Base-by-base conservation (phyloP, 2,797 vertebrate genomes). In the Coregonus sp. region DNA sequence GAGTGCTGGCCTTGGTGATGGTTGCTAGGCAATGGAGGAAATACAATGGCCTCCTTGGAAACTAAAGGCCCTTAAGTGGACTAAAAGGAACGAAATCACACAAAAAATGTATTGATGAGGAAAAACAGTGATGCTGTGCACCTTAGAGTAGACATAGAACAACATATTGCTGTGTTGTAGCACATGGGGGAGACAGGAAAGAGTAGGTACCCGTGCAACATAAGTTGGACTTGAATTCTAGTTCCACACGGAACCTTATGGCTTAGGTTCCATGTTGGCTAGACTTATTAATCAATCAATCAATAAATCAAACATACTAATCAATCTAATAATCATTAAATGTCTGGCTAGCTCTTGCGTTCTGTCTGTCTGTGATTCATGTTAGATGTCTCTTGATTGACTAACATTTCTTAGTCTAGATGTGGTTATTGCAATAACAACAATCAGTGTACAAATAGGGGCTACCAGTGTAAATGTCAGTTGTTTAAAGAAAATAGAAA, bases 11-110 rank as follows among this genome's bases (percentile, higher is more conserved):
- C 94, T 95, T 95, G 94, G 93, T 93, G 93, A 94, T 90, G 90
- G 94, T 95, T 95, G 94, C 94, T 94, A 95, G 90, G 94, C 84
- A 50, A 94, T 92, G 88, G 90, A 93, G 89, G 92, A 94, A 94
- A 94, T 89, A 94, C 93, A 95, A 95, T 92, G 91, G 93, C 92
- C 92, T 93, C 92, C 94, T 94, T 93, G 89, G 93, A 94, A 95
- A 95, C 92, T 91, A 92, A 94, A 94, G 91, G 92, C 88, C 90
- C 84, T 93, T 94, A 94, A 94, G 92, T 92, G 92, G 93, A 92
- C 91, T 91, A 90, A 91, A 92, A 91, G 91, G 84, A 93, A 89
- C 40, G 88, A 90, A 85, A 80, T 74, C 83, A 74, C 78, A 79
- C 75, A 80, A 80, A 79, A 89, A 90, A 85, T 70, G 75, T 73